Evolutionary conservation across 2,113 vertebrate genomes (phyloP), one percentile per base, ranked within the genome.

Genomic region (Trematomus loennbergii): DNA sequence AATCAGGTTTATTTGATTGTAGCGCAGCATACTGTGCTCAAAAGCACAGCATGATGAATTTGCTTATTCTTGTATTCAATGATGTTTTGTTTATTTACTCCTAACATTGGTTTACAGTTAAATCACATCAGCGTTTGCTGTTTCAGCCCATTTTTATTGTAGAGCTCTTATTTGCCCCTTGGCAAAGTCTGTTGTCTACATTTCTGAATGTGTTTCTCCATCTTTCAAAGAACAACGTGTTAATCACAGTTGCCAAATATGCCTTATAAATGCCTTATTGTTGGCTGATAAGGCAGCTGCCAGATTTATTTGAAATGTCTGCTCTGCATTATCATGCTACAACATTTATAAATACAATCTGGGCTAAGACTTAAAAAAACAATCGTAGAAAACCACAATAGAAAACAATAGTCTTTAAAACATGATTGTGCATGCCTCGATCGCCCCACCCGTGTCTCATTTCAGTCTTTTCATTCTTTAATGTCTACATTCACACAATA

Each of bases 1-100:
- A 67, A 60, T 68, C 48, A 25, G 18, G 18, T 75, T 64, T 33
- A 64, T 59, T 70, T 50, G 52, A 52, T 45, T 63, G 49, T 3
- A 22, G 25, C 25, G 54, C 70, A 73, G 61, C 4, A 46, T 36
- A 74, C 13, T 46, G 62, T 20, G 22, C 20, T 48, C 54, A 57
- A 40, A 54, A 5, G 7, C 36, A 40, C 36, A 40, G 36, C 36
- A 40, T 40, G 36, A 13, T 54, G 20, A 48, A 33, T 57, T 16
- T 17, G 13, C 20, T n/a, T 36, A 15, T 18, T 17, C 2, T 20
- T 2, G 16, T 16, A 57, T 20, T 64, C 16, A 64, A 1, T 33
- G 0, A 29, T 13, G 18, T 53, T 74, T 43, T 15, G 20, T 63
- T 43, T 8, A 36, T 29, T 53, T 50, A 17, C 29, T 53, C 18